A percentile compares a stretch with the other conserved stretches of the same genome.
Evolutionary conservation across 2,888 invertebrate genomes (phyloP).

Genomic region (Slavum lentiscoides): DNA sequence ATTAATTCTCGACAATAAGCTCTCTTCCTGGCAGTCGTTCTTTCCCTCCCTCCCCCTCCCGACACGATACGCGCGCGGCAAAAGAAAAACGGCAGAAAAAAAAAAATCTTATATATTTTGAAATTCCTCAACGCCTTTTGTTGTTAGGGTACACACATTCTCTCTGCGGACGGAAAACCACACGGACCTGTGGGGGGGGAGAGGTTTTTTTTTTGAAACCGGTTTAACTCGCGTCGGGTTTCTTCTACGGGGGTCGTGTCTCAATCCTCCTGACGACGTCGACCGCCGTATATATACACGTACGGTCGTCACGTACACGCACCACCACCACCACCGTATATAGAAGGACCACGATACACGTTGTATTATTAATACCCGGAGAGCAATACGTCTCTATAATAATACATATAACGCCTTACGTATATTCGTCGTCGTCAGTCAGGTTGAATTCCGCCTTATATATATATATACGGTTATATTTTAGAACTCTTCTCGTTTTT

Average conservation of each 20-base stretch:
- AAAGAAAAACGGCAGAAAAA: background rate
- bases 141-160: slow-evolving; percentile 23
- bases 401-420: background rate
- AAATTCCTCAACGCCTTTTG: slow-evolving; percentile 48
- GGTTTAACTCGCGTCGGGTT: slow-evolving; percentile 41
- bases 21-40: slow-evolving; percentile 25
- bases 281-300: background rate
- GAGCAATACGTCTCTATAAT: background rate
- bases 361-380: slow-evolving; percentile 26
- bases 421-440: slow-evolving; percentile 1
- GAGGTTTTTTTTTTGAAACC: slow-evolving; percentile 14
- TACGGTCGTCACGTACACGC: slow-evolving; percentile 24
- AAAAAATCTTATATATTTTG: background rate
- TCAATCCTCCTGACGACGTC: slow-evolving; percentile 2
- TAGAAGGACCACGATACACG: background rate
- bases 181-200: background rate
- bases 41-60: background rate
- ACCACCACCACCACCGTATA: background rate
- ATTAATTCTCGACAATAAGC: slow-evolving; percentile 31
- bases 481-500: too few species aligned
- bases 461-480: background rate
- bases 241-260: slow-evolving; percentile 28
- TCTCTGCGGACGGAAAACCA: slow-evolving; percentile 36
- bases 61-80: background rate
- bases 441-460: slow-evolving; percentile 41